Evolutionary conservation across 2,797 vertebrate species (phyloP).

Genomic region (Vespertilio murinus): DNA sequence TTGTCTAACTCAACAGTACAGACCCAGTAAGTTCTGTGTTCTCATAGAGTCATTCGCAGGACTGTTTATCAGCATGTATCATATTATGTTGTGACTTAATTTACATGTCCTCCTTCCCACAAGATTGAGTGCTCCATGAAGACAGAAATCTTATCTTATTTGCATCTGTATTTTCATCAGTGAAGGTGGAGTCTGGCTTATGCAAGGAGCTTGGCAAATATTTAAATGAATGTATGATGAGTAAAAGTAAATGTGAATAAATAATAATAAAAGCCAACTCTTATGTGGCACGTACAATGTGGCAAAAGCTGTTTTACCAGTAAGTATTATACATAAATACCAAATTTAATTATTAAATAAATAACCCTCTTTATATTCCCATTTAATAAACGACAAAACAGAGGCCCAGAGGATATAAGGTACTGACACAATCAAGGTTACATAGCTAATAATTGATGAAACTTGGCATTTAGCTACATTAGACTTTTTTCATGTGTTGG

Average conservation of each 20-base stretch:
- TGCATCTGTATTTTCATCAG: not conserved
- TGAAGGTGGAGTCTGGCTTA: not conserved
- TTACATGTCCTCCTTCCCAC: not conserved
- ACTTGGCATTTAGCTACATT: not conserved
- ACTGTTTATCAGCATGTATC: not conserved
- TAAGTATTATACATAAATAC: not conserved
- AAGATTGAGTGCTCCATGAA: not conserved
- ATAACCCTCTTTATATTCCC: not conserved
- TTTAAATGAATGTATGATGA: not conserved
- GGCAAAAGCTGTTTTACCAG: not conserved
- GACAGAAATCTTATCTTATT: not conserved
- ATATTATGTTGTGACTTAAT: not conserved
- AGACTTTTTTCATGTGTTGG: constrained; percentile 17
- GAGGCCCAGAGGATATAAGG: not conserved
- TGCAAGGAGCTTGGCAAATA: not conserved
- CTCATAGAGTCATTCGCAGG: not conserved
- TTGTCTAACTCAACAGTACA: not conserved
- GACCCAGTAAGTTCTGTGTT: not conserved
- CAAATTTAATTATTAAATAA: not conserved
- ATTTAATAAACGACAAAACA: constrained; percentile 20
- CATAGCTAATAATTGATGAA: not conserved
- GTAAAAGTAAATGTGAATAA: not conserved
- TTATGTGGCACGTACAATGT: not conserved
- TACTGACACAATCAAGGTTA: not conserved
- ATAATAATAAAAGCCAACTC: not conserved